phyloP scores from a whole-genome alignment of 2,113 vertebrate genomes.

The Callopanchax toddi region DNA sequence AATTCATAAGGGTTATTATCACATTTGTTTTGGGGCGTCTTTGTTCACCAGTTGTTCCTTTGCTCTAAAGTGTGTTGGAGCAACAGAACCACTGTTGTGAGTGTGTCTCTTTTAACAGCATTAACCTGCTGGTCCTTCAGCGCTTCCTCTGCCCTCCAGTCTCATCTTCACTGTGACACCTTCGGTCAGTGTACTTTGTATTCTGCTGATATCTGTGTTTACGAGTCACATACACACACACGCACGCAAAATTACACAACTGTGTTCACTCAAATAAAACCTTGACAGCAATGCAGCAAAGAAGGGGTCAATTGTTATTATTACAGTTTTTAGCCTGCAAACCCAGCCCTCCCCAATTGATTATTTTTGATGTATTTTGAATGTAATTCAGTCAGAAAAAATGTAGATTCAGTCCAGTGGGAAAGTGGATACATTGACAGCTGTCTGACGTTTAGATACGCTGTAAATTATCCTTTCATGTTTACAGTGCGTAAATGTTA shows the following conservation, averaged over 20 bases:
- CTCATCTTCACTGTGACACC: slow-evolving; percentile 43
- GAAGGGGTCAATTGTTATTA: too few relatives aligned
- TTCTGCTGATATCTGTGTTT: slow-evolving; percentile 60
- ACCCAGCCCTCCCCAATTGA: slow-evolving; percentile 37
- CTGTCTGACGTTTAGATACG: too few relatives aligned
- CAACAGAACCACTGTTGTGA: background rate
- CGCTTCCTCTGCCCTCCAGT: slow-evolving; percentile 41
- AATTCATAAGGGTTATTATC: too few relatives aligned
- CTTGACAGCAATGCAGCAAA: too few relatives aligned
- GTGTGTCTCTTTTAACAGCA: slow-evolving; percentile 32
- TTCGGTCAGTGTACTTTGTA: slow-evolving; percentile 56
- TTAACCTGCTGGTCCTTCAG: slow-evolving; percentile 39
- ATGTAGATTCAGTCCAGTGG: slow-evolving; percentile 57
- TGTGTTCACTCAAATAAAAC: too few relatives aligned
- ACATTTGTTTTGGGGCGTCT: background rate
- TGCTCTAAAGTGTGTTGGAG: background rate
- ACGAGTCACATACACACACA: slow-evolving; percentile 42
- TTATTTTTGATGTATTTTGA: slow-evolving; percentile 67
- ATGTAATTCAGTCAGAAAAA: slow-evolving; percentile 48
- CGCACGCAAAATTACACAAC: background rate
- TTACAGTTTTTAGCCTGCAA: slow-evolving; percentile 53
- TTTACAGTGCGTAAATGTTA: too few relatives aligned
- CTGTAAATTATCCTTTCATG: slow-evolving; percentile 36
- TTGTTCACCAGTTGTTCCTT: background rate
- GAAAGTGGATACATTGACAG: slow-evolving; percentile 54